Evolutionary conservation across 2,113 vertebrate species (phyloP), one percentile per base, ranked within the genome.

Genomic region (Gobio gobio): DNA sequence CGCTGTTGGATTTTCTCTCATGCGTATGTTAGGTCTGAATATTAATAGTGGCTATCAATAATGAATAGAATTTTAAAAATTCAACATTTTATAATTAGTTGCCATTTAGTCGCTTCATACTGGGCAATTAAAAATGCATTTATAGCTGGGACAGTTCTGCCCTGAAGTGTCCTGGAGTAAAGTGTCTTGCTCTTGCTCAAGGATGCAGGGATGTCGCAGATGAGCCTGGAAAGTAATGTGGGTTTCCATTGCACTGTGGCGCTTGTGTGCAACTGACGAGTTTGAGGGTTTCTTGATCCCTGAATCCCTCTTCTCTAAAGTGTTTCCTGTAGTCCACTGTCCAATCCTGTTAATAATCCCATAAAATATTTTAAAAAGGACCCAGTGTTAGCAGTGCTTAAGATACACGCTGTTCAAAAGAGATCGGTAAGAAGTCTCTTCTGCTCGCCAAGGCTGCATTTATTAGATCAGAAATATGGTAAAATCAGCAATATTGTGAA

Each of bases 81-180:
- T 22, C 24, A 79, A 13, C 8, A 20, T 51, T 68, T 81, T 49
- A 18, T 68, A 51, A 81, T 66, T 51, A 51, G 47, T 64, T 64
- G 78, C 78, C 78, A 81, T 81, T 81, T 45, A 45, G 61, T 51
- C 24, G 18, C 40, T 45, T 79, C 13, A 45, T 49, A 66, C 59
- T 29, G 24, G 45, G 78, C 26, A 45, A 81, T 81, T 81, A 81
- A 81, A 81, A 81, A 51, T 33, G 61, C 78, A 81, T 81, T 81
- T 81, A 81, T 81, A 47, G 45, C 78, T 49, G 43, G 78, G 59
- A 81, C 78, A 63, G 58, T 63, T 63, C 10, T 79, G 24, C 77
- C 77, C 77, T 78, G 56, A 40, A 78, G 77, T 12, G 7, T 61
- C 9, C 43, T 22, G 22, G 43, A 24, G 72, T 74, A 12, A 29